These are phyloP conservation scores for Ectemnius continuus DNA, from an alignment of 2,888 invertebrate species.

Conservation along the genomic window DNA sequence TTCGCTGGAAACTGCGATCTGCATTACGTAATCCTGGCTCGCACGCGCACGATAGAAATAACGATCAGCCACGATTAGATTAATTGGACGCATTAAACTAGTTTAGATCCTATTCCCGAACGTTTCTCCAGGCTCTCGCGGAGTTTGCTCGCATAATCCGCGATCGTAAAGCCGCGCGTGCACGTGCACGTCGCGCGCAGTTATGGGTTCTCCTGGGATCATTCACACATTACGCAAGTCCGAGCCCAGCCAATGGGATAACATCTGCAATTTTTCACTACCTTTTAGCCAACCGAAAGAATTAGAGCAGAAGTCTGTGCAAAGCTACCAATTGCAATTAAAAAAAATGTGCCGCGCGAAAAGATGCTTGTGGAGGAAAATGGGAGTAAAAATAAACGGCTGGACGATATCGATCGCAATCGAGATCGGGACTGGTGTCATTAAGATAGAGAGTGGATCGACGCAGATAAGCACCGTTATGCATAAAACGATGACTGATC, in stretches of 20 bases:
- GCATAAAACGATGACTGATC: conserved; percentile 6
- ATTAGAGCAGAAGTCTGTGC: no score
- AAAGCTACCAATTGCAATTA: no score
- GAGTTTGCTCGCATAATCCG: conserved; percentile 32
- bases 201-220: conserved; percentile 28
- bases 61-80: conserved; percentile 64
- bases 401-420: no score
- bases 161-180: conserved; percentile 27
- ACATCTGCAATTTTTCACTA: conserved; percentile 6
- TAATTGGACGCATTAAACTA: conserved; percentile 66
- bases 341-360: not conserved
- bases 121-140: conserved; percentile 17
- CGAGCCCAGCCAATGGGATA: not conserved
- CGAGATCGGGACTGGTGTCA: not conserved
- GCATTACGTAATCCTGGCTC: conserved; percentile 46
- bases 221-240: conserved; percentile 30
- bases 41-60: conserved; percentile 46
- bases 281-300: no score
- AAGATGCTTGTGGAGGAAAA: not conserved
- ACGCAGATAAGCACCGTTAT: not conserved
- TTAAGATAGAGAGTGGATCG: not conserved
- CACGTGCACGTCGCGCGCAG: conserved; percentile 9
- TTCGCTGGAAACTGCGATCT: conserved; percentile 36
- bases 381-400: not conserved
- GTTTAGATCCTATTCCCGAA: conserved; percentile 46